Conservation (phyloP, 2,888 invertebrate genomes). For the Cheilosia soror region DNA sequence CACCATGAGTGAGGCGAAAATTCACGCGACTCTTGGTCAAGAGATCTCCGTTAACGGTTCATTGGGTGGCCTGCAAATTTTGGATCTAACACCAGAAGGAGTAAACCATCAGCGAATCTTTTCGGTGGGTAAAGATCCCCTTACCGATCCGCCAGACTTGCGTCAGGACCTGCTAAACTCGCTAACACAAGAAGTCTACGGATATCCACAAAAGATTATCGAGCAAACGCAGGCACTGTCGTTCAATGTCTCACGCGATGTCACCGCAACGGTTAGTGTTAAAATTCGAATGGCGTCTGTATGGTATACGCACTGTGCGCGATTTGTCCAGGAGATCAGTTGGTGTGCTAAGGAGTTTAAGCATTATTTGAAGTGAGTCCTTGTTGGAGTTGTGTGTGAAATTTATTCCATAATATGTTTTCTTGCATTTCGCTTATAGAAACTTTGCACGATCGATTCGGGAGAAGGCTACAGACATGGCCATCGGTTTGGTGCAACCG, state of each 20-base stretch:
- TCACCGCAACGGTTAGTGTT: slow-evolving; percentile 80
- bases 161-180: slow-evolving; percentile 80
- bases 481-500: slow-evolving; percentile 93
- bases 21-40: slow-evolving; percentile 89
- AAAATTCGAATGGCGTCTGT: slow-evolving; percentile 91
- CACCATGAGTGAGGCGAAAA: slow-evolving; percentile 94
- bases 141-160: slow-evolving; percentile 84
- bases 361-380: slow-evolving; percentile 86
- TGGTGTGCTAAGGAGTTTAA: slow-evolving; percentile 96
- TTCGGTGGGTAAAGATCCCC: slow-evolving; percentile 91
- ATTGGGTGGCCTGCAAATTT: slow-evolving; percentile 94
- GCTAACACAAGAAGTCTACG: slow-evolving; percentile 83
- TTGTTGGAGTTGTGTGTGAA: neutral
- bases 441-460: slow-evolving; percentile 93
- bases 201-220: slow-evolving; percentile 78
- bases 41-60: slow-evolving; percentile 91
- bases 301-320: slow-evolving; percentile 96
- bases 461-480: slow-evolving; percentile 97
- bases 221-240: slow-evolving; percentile 83
- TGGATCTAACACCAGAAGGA: slow-evolving; percentile 94
- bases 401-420: neutral
- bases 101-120: slow-evolving; percentile 93
- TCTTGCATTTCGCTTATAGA: slow-evolving; percentile 81
- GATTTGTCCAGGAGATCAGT: slow-evolving; percentile 92
- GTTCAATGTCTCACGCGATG: slow-evolving; percentile 82